Evolutionary conservation across 1,140 invertebrate genomes (phyloP), one percentile per base, ranked within the genome.

Genomic region (Argopecten irradians): DNA sequence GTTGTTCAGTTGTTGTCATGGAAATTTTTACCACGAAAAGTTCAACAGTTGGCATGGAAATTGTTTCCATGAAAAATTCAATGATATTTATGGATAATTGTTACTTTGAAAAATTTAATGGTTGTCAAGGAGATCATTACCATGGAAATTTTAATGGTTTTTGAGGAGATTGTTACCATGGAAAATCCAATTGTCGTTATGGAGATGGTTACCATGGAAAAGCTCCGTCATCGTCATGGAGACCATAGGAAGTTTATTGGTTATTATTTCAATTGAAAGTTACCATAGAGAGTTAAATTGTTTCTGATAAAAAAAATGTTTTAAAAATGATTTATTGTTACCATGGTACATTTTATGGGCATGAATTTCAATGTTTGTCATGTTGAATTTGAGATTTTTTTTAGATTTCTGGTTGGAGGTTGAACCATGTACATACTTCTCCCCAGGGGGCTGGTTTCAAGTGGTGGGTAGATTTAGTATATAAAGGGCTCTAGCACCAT

Each of bases 401-500:
- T 5, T 83, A 9, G 33, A 11, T 83, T 83, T 16, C 8, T 46
- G 34, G 55, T 86, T 86, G 86, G 16, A 39, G 11, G 22, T 41
- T 82, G 34, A 55, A 84, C 36, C 86, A 71, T 87, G 39, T 71
- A 46, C 33, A 46, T 71, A 71, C 86, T 22, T 82, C 85, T 71
- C 90, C 91, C 55, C 89, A 92, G 91, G 92, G 90, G 87, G 84
- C 93, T 94, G 93, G 89, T 93, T 88, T 94, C 93, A 91, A 91
- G 91, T 94, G 93, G 93, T 93, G 93, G 90, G 89, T 94, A 93
- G 93, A 94, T 89, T 91, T 87, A 84, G 43, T 87, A 84, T 35
- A 39, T 84, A 43, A 88, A 82, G 86, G 82, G 84, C 82, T 94
- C 93, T 94, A 94, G 93, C 93, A 94, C 93, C 93, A 94, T 93